phyloP scores from a whole-genome alignment of 2,888 invertebrate species.

The Cheilosia pagana region DNA sequence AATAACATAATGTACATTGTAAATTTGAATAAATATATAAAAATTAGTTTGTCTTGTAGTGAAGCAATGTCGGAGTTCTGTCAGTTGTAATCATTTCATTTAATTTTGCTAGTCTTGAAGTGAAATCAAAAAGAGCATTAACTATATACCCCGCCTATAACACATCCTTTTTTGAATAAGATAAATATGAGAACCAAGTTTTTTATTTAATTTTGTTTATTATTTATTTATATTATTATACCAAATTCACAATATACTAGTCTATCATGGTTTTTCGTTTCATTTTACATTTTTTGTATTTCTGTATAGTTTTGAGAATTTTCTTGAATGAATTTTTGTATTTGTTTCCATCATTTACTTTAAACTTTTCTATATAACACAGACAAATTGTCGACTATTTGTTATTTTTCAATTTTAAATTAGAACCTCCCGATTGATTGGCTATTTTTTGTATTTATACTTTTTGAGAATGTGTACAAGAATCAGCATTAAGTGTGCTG shows the following conservation, averaged over 20 bases:
- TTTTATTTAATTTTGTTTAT: conserved; percentile 40
- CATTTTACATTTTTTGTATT: conserved; percentile 29
- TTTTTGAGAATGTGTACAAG: conserved; percentile 67
- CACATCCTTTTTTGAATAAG: conserved; percentile 83
- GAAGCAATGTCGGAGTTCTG: conserved; percentile 83
- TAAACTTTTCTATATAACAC: conserved; percentile 42
- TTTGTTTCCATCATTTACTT: conserved; percentile 30
- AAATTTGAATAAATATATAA: conserved; percentile 13
- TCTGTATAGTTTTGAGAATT: conserved; percentile 28
- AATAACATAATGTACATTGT: conserved; percentile 13
- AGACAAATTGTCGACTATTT: conserved; percentile 34
- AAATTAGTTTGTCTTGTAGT: conserved; percentile 76
- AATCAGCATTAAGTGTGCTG: conserved; percentile 75
- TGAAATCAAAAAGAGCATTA: conserved; percentile 70
- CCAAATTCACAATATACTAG: conserved; percentile 69
- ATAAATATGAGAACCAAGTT: conserved; percentile 83
- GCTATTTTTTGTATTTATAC: conserved; percentile 34
- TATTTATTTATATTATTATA: conserved; percentile 33
- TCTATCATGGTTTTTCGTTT: conserved; percentile 22
- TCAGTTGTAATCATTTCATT: conserved; percentile 82
- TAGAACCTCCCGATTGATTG: conserved; percentile 44
- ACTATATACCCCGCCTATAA: conserved; percentile 82
- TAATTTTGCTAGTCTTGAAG: conserved; percentile 75
- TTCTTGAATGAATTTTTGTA: conserved; percentile 51
- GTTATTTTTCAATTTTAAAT: conserved; percentile 35